Conservation (phyloP, 2,113 vertebrate genomes). For the Hypanus sabinus region DNA sequence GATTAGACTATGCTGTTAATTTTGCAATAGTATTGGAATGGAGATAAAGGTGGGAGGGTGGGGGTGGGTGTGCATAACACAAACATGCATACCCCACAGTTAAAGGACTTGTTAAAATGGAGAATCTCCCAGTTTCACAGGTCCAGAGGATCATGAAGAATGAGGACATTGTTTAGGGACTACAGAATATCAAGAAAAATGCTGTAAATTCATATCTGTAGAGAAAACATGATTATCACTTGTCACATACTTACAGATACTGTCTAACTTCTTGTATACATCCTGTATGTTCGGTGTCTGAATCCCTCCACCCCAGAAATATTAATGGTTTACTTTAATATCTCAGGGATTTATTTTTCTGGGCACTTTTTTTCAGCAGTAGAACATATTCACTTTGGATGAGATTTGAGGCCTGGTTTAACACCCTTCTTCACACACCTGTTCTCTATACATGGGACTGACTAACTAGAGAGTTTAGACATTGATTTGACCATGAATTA, state of each 20-base stretch:
- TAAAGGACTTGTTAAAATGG: neutral
- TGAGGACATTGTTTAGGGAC: neutral
- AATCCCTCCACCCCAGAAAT: neutral
- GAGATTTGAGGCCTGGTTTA: neutral
- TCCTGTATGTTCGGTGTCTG: neutral
- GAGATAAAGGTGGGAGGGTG: neutral
- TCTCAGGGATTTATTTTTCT: neutral
- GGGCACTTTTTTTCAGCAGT: neutral
- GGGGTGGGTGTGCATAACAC: neutral
- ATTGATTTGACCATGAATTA: neutral
- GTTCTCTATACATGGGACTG: neutral
- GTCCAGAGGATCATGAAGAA: neutral
- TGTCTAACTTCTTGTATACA: neutral
- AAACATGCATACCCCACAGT: neutral
- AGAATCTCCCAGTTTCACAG: neutral
- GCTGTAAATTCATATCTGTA: neutral
- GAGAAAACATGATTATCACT: neutral
- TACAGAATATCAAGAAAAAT: neutral
- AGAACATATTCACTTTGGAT: neutral
- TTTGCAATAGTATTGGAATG: neutral
- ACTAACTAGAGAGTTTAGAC: neutral
- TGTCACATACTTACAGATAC: neutral
- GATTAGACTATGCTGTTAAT: neutral
- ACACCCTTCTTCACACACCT: too few species aligned
- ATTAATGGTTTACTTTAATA: neutral